Base-by-base conservation (phyloP, 2,797 vertebrate genomes). In the Tragelaphus eurycerus region DNA sequence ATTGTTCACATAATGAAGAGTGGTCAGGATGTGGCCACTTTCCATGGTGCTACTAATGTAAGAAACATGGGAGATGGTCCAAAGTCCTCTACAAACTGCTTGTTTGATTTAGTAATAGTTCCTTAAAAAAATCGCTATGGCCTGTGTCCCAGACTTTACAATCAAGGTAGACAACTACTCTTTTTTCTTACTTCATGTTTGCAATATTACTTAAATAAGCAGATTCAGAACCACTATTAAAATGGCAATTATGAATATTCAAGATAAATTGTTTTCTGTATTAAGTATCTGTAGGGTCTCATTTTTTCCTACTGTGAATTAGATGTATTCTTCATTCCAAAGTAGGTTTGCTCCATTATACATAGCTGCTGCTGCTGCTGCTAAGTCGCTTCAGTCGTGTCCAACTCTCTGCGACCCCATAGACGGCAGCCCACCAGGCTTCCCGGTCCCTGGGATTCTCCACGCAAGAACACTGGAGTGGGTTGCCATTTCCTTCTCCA, bases 1-100 rank as follows among this genome's bases (percentile, higher is more conserved):
- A 95, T 90, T 88, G 79, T 88, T 88, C 89, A 86, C 5, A 88
- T 93, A 95, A 95, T 95, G 87, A 88, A 95, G 67, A 92, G 27
- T 89, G 48, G 62, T 90, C 85, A 85, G 79, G 27, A 92, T 85
- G 55, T 34, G 50, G 76, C 60, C 82, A 55, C 34, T 92, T 79
- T 91, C 81, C 57, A 29, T 83, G 31, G 76, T 76, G 11, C 48
- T 86, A 15, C 38, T 96, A 95, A 95, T 46, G 50, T 64, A 95
- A 27, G 19, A 57, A 89, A 86, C 60, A 19, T 81, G 74, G 71
- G 90, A 97, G n/a, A 83, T 38, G 4, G 27, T 90, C 23, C 86
- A 83, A 67, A 86, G 50, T 16, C 27, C 4, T 67, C 46, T 78
- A 60, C 6, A 83, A 31, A 59, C 23, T 52, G 23, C 38, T 57